Conservation (phyloP, 2,113 vertebrate species). For the Cyprinus carpio region DNA sequence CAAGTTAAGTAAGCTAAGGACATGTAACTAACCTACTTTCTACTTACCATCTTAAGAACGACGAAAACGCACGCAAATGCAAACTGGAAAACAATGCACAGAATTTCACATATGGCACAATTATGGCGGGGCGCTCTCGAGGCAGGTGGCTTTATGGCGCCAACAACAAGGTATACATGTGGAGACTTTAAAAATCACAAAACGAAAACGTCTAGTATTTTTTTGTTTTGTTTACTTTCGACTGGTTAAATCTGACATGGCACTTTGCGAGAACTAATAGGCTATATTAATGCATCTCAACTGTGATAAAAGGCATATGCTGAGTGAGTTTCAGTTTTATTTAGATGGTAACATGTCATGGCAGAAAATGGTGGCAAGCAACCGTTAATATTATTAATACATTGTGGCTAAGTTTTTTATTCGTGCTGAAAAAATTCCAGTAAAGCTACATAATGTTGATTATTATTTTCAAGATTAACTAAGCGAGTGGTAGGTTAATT, state of each 20-base stretch:
- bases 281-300: too few species aligned
- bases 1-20: background rate
- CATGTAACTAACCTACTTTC: background rate
- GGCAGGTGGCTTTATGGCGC: constrained; percentile 69
- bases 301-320: background rate
- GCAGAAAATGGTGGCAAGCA: background rate
- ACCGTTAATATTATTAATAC: background rate
- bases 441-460: background rate
- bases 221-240: constrained; percentile 27
- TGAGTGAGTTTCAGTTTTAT: background rate
- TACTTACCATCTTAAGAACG: background rate
- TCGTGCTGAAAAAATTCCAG: background rate
- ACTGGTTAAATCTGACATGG: background rate
- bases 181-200: constrained; percentile 50
- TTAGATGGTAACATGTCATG: background rate
- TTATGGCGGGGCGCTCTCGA: constrained; percentile 53
- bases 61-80: constrained; percentile 11
- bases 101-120: constrained; percentile 41
- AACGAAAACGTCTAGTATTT: constrained; percentile 65
- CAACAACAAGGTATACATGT: constrained; percentile 58
- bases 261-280: background rate
- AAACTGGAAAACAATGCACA: constrained; percentile 9
- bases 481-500: background rate
- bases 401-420: background rate
- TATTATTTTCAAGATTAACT: background rate